Evolutionary conservation across 2,888 invertebrate species (phyloP).

Genomic region (Dioctria rufipes): DNA sequence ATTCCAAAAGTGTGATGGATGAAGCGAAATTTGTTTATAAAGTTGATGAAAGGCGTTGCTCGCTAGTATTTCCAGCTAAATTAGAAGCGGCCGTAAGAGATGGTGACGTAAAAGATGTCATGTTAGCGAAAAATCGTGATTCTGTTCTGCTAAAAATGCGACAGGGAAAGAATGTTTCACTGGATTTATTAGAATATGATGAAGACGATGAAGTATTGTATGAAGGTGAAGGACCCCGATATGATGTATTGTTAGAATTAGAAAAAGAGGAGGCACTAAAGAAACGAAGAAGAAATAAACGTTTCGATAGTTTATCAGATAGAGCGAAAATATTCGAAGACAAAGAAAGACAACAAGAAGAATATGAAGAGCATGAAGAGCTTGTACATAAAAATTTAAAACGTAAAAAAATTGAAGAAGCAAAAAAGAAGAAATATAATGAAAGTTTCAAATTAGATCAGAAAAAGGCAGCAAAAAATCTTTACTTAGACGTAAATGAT

Average conservation of each 20-base stretch:
- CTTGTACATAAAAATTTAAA: slow-evolving; percentile 76
- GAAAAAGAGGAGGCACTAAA: slow-evolving; percentile 75
- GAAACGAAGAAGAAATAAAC: slow-evolving; percentile 74
- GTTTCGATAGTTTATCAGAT: slow-evolving; percentile 77
- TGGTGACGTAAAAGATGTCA: slow-evolving; percentile 83
- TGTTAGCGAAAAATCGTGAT: slow-evolving; percentile 83
- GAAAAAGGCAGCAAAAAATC: slow-evolving; percentile 73
- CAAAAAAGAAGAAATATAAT: slow-evolving; percentile 68
- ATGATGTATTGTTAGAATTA: slow-evolving; percentile 77
- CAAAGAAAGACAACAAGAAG: slow-evolving; percentile 77
- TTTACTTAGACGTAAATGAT: slow-evolving; percentile 75
- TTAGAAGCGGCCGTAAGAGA: slow-evolving; percentile 84
- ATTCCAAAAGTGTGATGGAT: slow-evolving; percentile 75
- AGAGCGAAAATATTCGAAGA: slow-evolving; percentile 84
- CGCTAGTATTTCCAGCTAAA: slow-evolving; percentile 81
- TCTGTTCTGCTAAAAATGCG: slow-evolving; percentile 81
- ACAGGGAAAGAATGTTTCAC: slow-evolving; percentile 82
- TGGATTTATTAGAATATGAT: slow-evolving; percentile 77
- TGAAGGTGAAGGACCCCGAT: slow-evolving; percentile 81
- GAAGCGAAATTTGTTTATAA: slow-evolving; percentile 80
- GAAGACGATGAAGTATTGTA: slow-evolving; percentile 73
- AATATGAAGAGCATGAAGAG: slow-evolving; percentile 71
- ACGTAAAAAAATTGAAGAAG: slow-evolving; percentile 71
- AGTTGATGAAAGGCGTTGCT: slow-evolving; percentile 81
- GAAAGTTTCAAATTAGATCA: slow-evolving; percentile 73